phyloP scores from a whole-genome alignment of 2,888 invertebrate species.

The Thumatha senex region DNA sequence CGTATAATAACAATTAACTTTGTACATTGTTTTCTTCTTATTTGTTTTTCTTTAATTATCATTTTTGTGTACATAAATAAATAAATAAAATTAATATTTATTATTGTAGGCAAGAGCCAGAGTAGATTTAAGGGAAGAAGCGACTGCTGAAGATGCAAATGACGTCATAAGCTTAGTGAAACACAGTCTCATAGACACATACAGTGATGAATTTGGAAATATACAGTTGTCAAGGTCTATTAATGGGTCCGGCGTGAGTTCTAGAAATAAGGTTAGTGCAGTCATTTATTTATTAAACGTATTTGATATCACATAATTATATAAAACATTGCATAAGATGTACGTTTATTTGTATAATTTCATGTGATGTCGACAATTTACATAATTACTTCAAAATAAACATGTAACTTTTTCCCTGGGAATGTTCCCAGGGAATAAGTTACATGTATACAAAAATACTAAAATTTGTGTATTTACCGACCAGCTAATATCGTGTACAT shows the following conservation, averaged over 20 bases:
- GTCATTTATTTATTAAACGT: constrained; percentile 1
- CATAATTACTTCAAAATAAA: no score
- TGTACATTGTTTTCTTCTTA: no score
- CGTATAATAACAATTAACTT: no score
- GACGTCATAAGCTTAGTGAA: constrained; percentile 94
- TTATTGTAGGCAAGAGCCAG: constrained; percentile 91
- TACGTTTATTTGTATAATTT: no score
- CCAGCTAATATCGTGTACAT: no score
- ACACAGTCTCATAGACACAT: constrained; percentile 90
- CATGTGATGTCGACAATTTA: no score
- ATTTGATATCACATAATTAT: background rate
- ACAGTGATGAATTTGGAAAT: constrained; percentile 87
- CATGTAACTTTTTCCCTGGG: no score
- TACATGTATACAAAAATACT: no score
- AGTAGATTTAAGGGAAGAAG: constrained; percentile 91
- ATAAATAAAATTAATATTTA: background rate
- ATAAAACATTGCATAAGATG: background rate
- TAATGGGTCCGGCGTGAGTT: constrained; percentile 89
- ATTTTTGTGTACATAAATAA: no score
- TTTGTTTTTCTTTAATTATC: no score
- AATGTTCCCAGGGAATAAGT: no score
- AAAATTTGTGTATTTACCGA: no score
- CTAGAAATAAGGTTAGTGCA: constrained; percentile 83
- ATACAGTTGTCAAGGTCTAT: constrained; percentile 86
- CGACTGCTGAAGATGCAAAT: constrained; percentile 90